Evolutionary conservation across 2,113 vertebrate species (phyloP), one percentile per base, ranked within the genome.

Genomic region (Ciconia boyciana): DNA sequence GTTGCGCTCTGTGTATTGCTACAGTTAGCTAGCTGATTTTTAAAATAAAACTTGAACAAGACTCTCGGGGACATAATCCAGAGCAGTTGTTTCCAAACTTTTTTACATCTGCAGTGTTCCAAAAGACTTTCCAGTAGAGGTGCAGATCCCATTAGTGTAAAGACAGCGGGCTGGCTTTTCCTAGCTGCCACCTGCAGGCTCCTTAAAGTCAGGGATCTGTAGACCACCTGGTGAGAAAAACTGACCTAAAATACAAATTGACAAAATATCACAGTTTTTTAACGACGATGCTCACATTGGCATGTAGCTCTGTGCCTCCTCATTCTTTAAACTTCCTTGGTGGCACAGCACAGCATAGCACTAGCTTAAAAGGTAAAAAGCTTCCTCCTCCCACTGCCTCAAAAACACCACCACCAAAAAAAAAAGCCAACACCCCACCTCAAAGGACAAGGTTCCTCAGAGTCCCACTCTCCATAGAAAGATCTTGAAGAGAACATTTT

Each of bases 261-360:
- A 64, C 51, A 72, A 52, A 69, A 81, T 1, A 1, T 39, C 36
- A 51, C 5, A 8, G 44, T 20, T 75, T 78, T 48, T 54, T 13
- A 93, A 51, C 80, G 34, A 46, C 0, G 0, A 16, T 31, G 28
- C 19, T 94, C 0, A 0, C 3, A 1, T 72, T 46, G 28, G 28
- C 18, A 8, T 4, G 32, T 14, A 54, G 39, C 22, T 74, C 55
- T 85, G n/a, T 51, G 20, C 20, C 34, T 70, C 61, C 69, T 61
- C 20, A 36, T 51, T 39, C 24, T 48, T 52, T 55, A 75, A 79
- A 44, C 16, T 31, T 66, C 60, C 39, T 66, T 49, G 44, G 29
- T 20, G 71, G 14, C 28, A 54, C 41, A 32, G 52, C 2, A 4
- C n/a, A 60, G 22, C 39, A 48, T 2, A 82, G 44, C n/a, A 46